A percentile compares a stretch with the other conserved stretches of the same genome.
phyloP scores from a whole-genome alignment of 2,113 vertebrate genomes.

The Syngnathus typhle region DNA sequence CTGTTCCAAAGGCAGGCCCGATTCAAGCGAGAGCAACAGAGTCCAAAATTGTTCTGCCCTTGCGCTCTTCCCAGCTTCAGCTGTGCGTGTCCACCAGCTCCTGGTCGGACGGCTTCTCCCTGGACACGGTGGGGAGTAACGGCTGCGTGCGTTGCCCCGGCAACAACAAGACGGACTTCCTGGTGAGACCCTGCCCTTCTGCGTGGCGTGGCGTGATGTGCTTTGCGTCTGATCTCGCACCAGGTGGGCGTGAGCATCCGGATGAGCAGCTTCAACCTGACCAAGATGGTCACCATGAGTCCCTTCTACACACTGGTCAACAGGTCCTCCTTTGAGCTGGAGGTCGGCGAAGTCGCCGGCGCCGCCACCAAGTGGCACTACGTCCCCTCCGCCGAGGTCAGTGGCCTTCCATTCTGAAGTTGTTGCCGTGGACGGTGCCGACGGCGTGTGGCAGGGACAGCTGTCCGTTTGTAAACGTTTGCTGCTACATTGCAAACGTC shows the following conservation, averaged over 20 bases:
- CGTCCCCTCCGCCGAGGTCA: slow-evolving; percentile 81
- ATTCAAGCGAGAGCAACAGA: not conserved
- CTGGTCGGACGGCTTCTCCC: slow-evolving; percentile 87
- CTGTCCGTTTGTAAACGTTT: too few relatives aligned
- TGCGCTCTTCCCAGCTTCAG: slow-evolving; percentile 74
- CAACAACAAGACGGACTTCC: slow-evolving; percentile 78
- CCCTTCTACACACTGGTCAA: slow-evolving; percentile 92
- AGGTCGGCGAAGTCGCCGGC: slow-evolving; percentile 82
- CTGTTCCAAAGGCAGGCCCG: too few relatives aligned
- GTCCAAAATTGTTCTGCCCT: not conserved
- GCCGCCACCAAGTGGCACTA: slow-evolving; percentile 82
- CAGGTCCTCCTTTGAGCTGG: slow-evolving; percentile 84
- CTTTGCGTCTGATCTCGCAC: not conserved
- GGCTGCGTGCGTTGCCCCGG: slow-evolving; percentile 89
- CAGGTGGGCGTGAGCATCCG: slow-evolving; percentile 93
- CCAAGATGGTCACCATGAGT: slow-evolving; percentile 86
- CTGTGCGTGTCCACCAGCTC: slow-evolving; percentile 87
- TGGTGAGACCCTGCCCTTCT: slow-evolving; percentile 67
- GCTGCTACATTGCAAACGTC: too few relatives aligned
- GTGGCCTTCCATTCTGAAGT: slow-evolving; percentile 31
- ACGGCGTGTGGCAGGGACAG: too few relatives aligned
- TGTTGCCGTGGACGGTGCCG: too few relatives aligned
- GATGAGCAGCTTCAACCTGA: slow-evolving; percentile 95
- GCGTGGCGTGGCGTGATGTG: too few relatives aligned
- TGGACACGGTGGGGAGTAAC: slow-evolving; percentile 93